phyloP scores from a whole-genome alignment of 2,113 vertebrate genomes.

The Caretta caretta region DNA sequence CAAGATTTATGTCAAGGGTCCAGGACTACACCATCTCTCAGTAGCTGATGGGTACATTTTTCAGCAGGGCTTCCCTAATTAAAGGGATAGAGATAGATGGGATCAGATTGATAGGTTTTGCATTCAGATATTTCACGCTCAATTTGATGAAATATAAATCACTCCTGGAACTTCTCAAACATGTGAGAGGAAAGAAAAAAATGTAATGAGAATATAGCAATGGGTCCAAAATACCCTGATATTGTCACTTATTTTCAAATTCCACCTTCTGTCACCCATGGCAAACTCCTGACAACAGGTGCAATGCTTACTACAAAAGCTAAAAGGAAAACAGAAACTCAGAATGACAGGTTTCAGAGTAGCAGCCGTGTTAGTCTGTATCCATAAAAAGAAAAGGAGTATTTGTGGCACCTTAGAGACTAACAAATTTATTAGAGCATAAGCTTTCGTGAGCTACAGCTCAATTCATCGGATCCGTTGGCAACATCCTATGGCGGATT shows the following conservation, averaged over 20 bases:
- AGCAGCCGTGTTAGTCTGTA: too few relatives aligned
- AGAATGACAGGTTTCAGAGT: not conserved
- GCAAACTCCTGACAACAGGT: not conserved
- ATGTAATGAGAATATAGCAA: not conserved
- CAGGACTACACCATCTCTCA: constrained; percentile 75
- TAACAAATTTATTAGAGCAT: too few relatives aligned
- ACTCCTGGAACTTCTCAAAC: constrained; percentile 64
- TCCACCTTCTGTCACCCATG: not conserved
- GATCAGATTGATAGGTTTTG: constrained; percentile 77
- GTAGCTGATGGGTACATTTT: constrained; percentile 79
- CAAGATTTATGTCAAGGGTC: constrained; percentile 77
- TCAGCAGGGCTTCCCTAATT: constrained; percentile 81
- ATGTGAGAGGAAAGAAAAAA: constrained; percentile 14
- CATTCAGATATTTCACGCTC: constrained; percentile 72
- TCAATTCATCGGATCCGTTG: not conserved
- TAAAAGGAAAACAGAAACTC: not conserved
- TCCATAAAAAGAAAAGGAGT: too few relatives aligned
- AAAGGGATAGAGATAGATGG: constrained; percentile 75
- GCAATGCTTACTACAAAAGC: not conserved
- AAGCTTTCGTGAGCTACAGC: too few relatives aligned
- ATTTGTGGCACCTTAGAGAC: too few relatives aligned
- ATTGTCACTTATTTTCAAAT: constrained; percentile 27
- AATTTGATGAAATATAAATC: constrained; percentile 80
- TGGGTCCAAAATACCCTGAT: not conserved
- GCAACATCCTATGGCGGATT: not conserved